Evolutionary conservation across 2,797 vertebrate species (phyloP), one percentile per base, ranked within the genome.

Genomic region (Emydoidea blandingii): DNA sequence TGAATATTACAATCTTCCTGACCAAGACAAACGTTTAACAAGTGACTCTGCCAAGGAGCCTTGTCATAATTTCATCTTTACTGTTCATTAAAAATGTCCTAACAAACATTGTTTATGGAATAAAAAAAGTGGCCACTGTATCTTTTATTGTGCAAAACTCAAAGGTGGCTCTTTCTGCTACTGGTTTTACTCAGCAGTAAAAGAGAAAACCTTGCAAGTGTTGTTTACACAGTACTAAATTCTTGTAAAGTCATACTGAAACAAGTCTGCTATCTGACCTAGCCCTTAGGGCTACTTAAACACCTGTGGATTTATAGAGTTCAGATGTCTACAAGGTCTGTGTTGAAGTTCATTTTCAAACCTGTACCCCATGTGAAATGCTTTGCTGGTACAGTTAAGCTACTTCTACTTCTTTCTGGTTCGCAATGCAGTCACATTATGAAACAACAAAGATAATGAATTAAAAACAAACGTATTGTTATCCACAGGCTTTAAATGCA

Each of bases 291-390:
- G 97, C 97, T 98, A 96, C 98, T 98, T 98, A 98, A 98, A 98
- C 98, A 98, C 98, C 98, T 98, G 98, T 97, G 98, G 98, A 97
- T 98, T 98, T 98, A 98, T 98, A 97, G 97, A 98, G 97, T 98
- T 98, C 98, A 98, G 97, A 98, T 98, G 98, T 97, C 98, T 97
- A 93, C 97, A 95, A 91, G 92, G 95, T 97, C 96, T 98, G 95
- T 94, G 91, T 44, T 92, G 97, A 98, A 98, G 96, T 98, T 98
- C 97, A 98, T 98, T 98, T 97, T 97, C 96, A 98, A 98, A 98
- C 72, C 84, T 97, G 93, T 93, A 95, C 96, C 95, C 95, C 96
- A 97, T 72, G 93, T 97, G 96, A 97, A 98, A 96, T 89, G 92
- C 93, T 90, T 93, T 96, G 92, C 96, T 95, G 96, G 94, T 86